Percentiles rank a stretch among this genome's conserved stretches.
phyloP scores from a whole-genome alignment of 1,140 invertebrate genomes.

The Harlomillsia oculata region DNA sequence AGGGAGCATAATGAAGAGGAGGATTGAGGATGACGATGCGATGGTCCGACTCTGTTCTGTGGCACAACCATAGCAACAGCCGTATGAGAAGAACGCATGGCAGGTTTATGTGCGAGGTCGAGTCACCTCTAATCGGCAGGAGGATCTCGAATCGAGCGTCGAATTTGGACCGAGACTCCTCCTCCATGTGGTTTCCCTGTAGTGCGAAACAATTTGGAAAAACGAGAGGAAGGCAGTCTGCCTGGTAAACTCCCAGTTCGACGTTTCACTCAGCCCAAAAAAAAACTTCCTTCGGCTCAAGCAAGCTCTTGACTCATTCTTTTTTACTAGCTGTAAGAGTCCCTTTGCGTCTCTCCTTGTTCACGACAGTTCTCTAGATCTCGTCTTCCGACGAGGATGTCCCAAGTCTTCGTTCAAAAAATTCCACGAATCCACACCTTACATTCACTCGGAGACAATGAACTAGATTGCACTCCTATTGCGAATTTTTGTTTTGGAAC shows the following conservation, averaged over 20 bases:
- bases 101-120: conserved; percentile 31
- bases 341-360: neutral
- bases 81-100: conserved; percentile 28
- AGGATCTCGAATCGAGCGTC: conserved; percentile 34
- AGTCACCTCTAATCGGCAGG: conserved; percentile 32
- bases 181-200: conserved; percentile 27
- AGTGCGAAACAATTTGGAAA: conserved; percentile 28
- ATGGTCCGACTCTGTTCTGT: too few species aligned
- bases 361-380: neutral
- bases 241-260: conserved; percentile 25
- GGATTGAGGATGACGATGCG: too few species aligned
- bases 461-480: too few species aligned
- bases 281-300: conserved; percentile 12
- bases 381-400: too few species aligned
- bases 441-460: too few species aligned
- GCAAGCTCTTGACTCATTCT: neutral
- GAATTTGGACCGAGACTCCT: conserved; percentile 27
- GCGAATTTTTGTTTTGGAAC: too few species aligned
- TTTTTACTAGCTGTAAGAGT: too few species aligned
- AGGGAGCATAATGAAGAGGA: too few species aligned
- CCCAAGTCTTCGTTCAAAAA: too few species aligned
- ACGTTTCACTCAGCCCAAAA: conserved; percentile 13
- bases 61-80: conserved; percentile 10
- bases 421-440: too few species aligned
- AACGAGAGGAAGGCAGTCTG: conserved; percentile 27